A percentile compares a stretch with the other conserved stretches of the same genome.
phyloP scores from a whole-genome alignment of 2,113 vertebrate species.

The Hemiprocne comata region DNA sequence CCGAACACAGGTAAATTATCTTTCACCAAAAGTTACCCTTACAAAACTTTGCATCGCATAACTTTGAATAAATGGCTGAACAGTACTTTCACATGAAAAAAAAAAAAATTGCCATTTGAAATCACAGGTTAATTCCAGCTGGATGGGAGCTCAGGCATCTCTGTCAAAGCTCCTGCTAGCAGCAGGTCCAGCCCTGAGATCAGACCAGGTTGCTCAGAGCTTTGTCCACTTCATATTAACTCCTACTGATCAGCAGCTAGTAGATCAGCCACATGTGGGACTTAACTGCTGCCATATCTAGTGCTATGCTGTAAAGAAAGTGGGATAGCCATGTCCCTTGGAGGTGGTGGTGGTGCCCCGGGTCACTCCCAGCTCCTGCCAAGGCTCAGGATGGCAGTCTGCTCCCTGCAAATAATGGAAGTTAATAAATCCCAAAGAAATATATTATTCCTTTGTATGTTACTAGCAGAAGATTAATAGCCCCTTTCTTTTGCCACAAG shows the following conservation, averaged over 20 bases:
- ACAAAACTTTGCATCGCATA: not conserved
- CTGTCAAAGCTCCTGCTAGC: not conserved
- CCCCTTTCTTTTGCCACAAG: not conserved
- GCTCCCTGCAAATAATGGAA: not conserved
- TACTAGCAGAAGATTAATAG: constrained; percentile 22
- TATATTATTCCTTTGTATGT: not conserved
- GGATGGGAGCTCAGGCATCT: not conserved
- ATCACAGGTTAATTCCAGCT: not conserved
- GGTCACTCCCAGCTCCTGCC: not conserved
- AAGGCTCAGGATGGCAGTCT: not conserved
- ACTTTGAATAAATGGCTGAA: not conserved
- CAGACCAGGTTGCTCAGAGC: not conserved
- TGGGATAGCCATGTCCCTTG: not conserved
- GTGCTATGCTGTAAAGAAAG: not conserved
- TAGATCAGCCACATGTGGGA: not conserved
- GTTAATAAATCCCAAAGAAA: not conserved
- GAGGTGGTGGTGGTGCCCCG: not conserved
- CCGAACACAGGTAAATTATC: not conserved
- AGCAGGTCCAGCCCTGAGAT: not conserved
- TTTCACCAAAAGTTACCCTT: not conserved
- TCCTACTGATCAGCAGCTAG: not conserved
- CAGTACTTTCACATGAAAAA: not conserved
- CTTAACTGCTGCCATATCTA: not conserved
- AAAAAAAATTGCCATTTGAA: not conserved
- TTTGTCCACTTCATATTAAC: not conserved